These are phyloP conservation scores for Leuctra nigra DNA, from an alignment of 2,888 invertebrate genomes.

Conservation along the genomic window DNA sequence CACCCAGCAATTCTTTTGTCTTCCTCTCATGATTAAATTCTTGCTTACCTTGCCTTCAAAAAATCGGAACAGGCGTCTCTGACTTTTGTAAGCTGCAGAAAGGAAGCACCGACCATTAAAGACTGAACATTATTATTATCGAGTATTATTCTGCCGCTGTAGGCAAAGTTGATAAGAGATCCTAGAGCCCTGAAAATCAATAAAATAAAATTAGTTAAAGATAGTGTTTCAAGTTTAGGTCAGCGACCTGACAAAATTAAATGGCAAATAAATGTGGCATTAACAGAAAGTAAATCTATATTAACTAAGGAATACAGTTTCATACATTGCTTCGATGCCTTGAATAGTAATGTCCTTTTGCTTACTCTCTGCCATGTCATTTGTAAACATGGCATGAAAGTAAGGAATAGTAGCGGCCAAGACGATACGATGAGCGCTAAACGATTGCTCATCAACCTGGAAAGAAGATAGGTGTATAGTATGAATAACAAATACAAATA, in stretches of 20 bases:
- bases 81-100: conserved; percentile 70
- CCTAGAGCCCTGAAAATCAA: conserved; percentile 69
- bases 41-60: conserved; percentile 56
- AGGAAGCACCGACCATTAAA: conserved; percentile 77
- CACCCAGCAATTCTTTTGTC: too few species aligned
- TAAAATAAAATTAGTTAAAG: too few species aligned
- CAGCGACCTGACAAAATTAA: conserved; percentile 28
- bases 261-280: not conserved
- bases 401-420: conserved; percentile 82
- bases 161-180: conserved; percentile 77
- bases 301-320: not conserved
- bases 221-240: too few species aligned
- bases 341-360: conserved; percentile 74
- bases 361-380: conserved; percentile 79
- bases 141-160: conserved; percentile 69
- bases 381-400: conserved; percentile 85
- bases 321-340: conserved; percentile 70
- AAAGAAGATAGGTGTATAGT: too few species aligned
- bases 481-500: too few species aligned
- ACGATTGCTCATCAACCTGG: conserved; percentile 69
- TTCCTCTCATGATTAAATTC: too few species aligned
- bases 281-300: not conserved
- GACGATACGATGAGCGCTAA: conserved; percentile 79
- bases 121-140: conserved; percentile 76
- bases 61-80: conserved; percentile 79